Conservation (phyloP, 1,140 invertebrate genomes). For the Drosophila azteca region DNA sequence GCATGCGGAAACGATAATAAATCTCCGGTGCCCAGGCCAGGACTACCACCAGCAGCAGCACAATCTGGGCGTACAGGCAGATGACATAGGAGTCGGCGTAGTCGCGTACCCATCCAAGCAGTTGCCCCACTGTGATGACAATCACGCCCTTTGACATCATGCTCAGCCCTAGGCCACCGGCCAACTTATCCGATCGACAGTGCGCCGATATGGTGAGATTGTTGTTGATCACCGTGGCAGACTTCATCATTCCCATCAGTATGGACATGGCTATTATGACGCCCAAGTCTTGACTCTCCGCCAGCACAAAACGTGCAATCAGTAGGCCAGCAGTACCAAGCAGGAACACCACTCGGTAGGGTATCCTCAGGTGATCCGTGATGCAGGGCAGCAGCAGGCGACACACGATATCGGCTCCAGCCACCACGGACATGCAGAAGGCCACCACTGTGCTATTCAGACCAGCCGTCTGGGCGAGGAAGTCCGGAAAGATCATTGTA, state of each 20-base stretch:
- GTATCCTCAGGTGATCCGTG: conserved; percentile 86
- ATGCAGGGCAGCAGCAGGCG: conserved; percentile 87
- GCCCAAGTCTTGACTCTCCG: conserved; percentile 47
- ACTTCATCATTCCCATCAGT: conserved; percentile 76
- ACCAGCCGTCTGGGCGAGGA: conserved; percentile 85
- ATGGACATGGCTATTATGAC: conserved; percentile 66
- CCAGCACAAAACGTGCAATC: conserved; percentile 60
- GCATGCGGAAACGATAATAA: conserved; percentile 71
- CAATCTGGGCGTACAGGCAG: conserved; percentile 87
- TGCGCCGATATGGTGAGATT: conserved; percentile 89
- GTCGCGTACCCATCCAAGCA: conserved; percentile 88
- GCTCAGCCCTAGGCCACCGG: conserved; percentile 88
- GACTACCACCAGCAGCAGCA: conserved; percentile 85
- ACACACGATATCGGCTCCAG: conserved; percentile 87
- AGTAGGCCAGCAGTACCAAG: conserved; percentile 83
- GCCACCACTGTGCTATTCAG: conserved; percentile 86
- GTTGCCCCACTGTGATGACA: conserved; percentile 87
- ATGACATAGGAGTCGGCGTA: conserved; percentile 86
- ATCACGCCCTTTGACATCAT: conserved; percentile 90
- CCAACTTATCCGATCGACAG: conserved; percentile 85
- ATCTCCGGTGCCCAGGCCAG: conserved; percentile 86
- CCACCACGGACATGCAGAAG: conserved; percentile 87
- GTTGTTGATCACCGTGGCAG: conserved; percentile 87
- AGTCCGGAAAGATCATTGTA: conserved; percentile 88
- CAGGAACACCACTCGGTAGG: conserved; percentile 85